Conservation (phyloP, 2,888 invertebrate species). For the Apotomis turbidana region DNA sequence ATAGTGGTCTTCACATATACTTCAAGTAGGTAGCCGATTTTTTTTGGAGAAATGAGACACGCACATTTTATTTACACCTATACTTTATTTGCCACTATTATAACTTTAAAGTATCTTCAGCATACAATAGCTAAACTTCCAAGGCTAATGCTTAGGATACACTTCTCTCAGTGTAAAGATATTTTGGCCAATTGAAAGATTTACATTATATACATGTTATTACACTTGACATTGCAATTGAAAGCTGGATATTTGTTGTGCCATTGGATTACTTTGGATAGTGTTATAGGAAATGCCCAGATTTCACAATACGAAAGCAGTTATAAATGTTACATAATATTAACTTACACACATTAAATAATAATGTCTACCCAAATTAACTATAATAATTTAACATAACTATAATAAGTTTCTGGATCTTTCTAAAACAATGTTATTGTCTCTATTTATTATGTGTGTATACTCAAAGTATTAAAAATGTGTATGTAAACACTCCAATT, state of each 20-base stretch:
- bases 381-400: slow-evolving; percentile 13
- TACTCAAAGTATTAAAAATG: slow-evolving; percentile 23
- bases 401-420: neutral
- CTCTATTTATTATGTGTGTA: slow-evolving; percentile 33
- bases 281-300: slow-evolving; percentile 17
- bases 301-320: slow-evolving; percentile 43
- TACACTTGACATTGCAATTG: slow-evolving; percentile 21
- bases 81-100: slow-evolving; percentile 75
- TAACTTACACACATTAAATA: slow-evolving; percentile 44
- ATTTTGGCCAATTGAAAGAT: slow-evolving; percentile 57
- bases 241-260: slow-evolving; percentile 20
- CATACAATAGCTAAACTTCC: slow-evolving; percentile 59
- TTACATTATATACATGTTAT: slow-evolving; percentile 35
- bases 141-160: slow-evolving; percentile 48
- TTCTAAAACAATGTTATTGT: slow-evolving; percentile 36
- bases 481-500: slow-evolving; percentile 23
- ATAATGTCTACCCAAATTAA: slow-evolving; percentile 32
- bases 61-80: slow-evolving; percentile 73
- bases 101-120: slow-evolving; percentile 59
- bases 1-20: too few relatives aligned
- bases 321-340: slow-evolving; percentile 37
- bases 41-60: slow-evolving; percentile 49
- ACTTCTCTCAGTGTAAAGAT: slow-evolving; percentile 53
- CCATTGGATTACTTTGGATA: slow-evolving; percentile 10
- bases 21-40: neutral